phyloP scores from a whole-genome alignment of 2,888 invertebrate species.

The Idaea straminata region DNA sequence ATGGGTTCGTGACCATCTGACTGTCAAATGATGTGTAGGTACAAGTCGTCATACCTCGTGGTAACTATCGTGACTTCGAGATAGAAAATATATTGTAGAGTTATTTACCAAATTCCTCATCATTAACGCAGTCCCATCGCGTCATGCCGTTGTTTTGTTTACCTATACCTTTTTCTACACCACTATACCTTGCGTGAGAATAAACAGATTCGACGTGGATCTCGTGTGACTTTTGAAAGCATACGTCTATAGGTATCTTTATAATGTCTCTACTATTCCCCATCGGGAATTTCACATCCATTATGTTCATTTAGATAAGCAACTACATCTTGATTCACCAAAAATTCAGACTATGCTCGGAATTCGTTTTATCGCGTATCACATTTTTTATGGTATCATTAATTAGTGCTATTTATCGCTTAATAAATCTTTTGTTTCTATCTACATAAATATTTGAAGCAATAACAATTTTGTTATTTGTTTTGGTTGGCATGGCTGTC shows the following conservation, averaged over 20 bases:
- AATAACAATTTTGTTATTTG: conserved; percentile 39
- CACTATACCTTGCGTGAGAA: conserved; percentile 44
- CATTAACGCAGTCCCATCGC: conserved; percentile 60
- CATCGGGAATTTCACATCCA: conserved; percentile 56
- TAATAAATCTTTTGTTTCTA: conserved; percentile 30
- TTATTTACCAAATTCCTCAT: conserved; percentile 75
- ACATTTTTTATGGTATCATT: conserved; percentile 34
- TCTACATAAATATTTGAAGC: conserved; percentile 34
- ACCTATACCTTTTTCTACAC: conserved; percentile 38
- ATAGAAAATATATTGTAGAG: conserved; percentile 76
- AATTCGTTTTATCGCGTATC: conserved; percentile 50
- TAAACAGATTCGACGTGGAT: conserved; percentile 30
- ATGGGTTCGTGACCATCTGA: conserved; percentile 54
- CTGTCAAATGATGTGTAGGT: conserved; percentile 51
- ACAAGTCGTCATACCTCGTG: conserved; percentile 50
- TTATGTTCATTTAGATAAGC: conserved; percentile 51
- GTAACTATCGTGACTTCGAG: conserved; percentile 57
- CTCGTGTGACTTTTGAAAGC: conserved; percentile 45
- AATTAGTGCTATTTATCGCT: conserved; percentile 41
- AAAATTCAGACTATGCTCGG: conserved; percentile 46
- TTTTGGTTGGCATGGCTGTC: conserved; percentile 45
- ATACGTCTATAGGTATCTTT: neutral
- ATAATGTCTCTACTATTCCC: conserved; percentile 45
- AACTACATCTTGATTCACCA: conserved; percentile 43
- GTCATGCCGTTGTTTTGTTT: conserved; percentile 43